These are phyloP conservation scores for Opisthograptis luteolata DNA, from an alignment of 2,888 invertebrate species.

Conservation along the genomic window DNA sequence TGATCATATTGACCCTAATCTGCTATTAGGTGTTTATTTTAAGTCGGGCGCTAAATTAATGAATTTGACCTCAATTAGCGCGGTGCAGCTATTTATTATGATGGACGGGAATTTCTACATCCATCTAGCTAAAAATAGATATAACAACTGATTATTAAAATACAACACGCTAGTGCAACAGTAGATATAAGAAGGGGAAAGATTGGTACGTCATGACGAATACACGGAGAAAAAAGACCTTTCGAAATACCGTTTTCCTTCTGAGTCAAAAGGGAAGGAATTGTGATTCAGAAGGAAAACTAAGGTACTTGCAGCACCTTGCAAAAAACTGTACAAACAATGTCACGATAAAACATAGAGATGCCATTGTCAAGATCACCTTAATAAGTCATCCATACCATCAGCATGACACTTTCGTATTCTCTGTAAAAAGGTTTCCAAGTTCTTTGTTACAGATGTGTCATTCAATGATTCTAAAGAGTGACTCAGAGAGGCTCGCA, in stretches of 20 bases:
- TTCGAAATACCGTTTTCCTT: too few relatives aligned
- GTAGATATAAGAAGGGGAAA: too few relatives aligned
- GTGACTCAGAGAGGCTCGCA: constrained; percentile 14
- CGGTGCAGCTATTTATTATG: constrained; percentile 14
- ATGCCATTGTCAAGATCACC: neutral
- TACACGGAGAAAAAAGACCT: too few relatives aligned
- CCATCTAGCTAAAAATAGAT: too few relatives aligned
- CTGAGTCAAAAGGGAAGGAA: too few relatives aligned
- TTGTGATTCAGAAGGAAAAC: too few relatives aligned
- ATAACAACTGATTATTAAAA: too few relatives aligned
- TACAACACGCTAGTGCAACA: too few relatives aligned
- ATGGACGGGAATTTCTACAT: neutral
- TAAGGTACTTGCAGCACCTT: too few relatives aligned
- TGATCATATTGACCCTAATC: constrained; percentile 34
- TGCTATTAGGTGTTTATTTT: constrained; percentile 27
- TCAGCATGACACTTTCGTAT: neutral
- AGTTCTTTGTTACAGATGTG: constrained; percentile 4
- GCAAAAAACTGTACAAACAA: too few relatives aligned
- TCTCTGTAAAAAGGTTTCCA: constrained; percentile 6
- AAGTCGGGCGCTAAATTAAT: constrained; percentile 14
- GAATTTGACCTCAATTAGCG: constrained; percentile 24
- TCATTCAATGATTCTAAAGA: neutral
- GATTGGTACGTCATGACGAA: too few relatives aligned
- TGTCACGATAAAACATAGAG: neutral
- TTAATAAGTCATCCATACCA: constrained; percentile 7